Evolutionary conservation across 2,113 vertebrate genomes (phyloP).

Genomic region (Empidonax alnorum): DNA sequence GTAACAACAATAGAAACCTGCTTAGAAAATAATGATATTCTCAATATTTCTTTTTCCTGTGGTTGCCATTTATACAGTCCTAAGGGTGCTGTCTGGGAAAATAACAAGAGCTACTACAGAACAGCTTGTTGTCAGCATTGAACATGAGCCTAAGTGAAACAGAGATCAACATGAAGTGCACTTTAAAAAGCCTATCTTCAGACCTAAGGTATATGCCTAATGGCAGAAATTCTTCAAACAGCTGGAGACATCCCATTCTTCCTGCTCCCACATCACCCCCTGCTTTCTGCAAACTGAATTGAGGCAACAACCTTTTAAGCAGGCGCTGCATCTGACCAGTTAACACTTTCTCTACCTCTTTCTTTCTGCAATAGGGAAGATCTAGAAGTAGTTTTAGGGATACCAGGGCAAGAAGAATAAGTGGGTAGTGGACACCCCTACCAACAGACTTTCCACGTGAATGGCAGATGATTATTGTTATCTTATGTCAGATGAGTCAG

Average conservation of each 20-base stretch:
- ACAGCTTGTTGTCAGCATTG: slow-evolving; percentile 15
- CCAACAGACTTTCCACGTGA: not conserved
- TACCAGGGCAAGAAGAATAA: not conserved
- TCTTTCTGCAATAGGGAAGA: not conserved
- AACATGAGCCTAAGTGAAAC: slow-evolving; percentile 26
- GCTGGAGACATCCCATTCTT: not conserved
- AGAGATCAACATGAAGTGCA: slow-evolving; percentile 36
- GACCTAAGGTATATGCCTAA: not conserved
- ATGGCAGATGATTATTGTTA: not conserved
- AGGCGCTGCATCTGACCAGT: not conserved
- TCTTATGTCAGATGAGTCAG: not conserved
- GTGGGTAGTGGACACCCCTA: not conserved
- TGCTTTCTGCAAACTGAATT: not conserved
- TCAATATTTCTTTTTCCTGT: slow-evolving; percentile 9
- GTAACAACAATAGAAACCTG: slow-evolving; percentile 29
- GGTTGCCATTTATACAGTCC: slow-evolving; percentile 25
- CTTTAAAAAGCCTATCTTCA: slow-evolving; percentile 24
- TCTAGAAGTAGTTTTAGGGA: not conserved
- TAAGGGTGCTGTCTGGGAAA: slow-evolving; percentile 52
- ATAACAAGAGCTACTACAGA: slow-evolving; percentile 32
- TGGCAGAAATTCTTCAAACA: slow-evolving; percentile 35
- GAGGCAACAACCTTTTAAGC: not conserved
- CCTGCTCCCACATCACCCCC: not conserved
- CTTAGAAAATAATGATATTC: slow-evolving; percentile 35
- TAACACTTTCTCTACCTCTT: not conserved